Percentiles rank a stretch among this genome's conserved stretches.
Evolutionary conservation across 1,140 invertebrate genomes (phyloP).

Genomic region (Pinna nobilis): DNA sequence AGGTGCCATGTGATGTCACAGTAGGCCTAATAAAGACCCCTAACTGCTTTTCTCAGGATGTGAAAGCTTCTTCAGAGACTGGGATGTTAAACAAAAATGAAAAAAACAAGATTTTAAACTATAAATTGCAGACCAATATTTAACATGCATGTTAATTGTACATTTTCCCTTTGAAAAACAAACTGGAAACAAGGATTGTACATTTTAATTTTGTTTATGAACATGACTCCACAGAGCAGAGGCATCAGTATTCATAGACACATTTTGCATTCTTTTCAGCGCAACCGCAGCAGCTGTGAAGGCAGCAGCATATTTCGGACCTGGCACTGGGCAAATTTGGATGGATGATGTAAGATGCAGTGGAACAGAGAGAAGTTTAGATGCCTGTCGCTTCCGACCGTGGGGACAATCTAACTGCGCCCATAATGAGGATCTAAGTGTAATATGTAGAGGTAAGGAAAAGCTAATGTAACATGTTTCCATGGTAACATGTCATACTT

Average conservation of each 20-base stretch:
- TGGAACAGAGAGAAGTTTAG: slow-evolving; percentile 79
- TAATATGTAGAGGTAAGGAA: slow-evolving; percentile 38
- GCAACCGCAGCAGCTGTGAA: slow-evolving; percentile 12
- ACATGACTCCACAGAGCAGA: neutral
- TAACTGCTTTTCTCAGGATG: too few species aligned
- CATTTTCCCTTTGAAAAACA: too few species aligned
- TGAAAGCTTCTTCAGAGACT: too few species aligned
- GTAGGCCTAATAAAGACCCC: too few species aligned
- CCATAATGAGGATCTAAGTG: slow-evolving; percentile 48
- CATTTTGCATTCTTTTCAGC: neutral
- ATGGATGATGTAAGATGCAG: slow-evolving; percentile 84
- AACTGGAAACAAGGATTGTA: too few species aligned
- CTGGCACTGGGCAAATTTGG: slow-evolving; percentile 75
- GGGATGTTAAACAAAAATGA: too few species aligned
- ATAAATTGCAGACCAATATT: too few species aligned
- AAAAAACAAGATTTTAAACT: too few species aligned
- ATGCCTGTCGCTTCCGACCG: slow-evolving; percentile 22
- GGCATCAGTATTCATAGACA: neutral
- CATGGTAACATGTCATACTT: too few species aligned
- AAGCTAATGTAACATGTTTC: too few species aligned
- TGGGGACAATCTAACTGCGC: slow-evolving; percentile 51
- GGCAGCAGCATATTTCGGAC: slow-evolving; percentile 75
- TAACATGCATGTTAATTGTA: too few species aligned
- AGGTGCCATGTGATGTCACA: too few species aligned
- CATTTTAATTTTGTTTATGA: neutral